Evolutionary conservation across 2,888 invertebrate species (phyloP).

Genomic region (Stramonita haemastoma): DNA sequence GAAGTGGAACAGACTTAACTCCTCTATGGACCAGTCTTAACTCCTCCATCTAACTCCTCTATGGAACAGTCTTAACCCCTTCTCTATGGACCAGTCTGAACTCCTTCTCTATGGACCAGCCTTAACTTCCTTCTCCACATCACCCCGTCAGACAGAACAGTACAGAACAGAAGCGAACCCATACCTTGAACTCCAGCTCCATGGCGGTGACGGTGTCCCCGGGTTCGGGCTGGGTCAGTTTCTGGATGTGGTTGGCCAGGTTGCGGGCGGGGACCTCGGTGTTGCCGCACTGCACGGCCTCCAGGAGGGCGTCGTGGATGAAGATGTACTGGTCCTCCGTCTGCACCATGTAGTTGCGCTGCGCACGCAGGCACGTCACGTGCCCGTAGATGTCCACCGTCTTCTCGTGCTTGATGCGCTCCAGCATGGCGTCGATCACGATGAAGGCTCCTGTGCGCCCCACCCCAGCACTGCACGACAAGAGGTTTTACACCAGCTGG

Average conservation of each 20-base stretch:
- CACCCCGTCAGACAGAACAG: too few species aligned
- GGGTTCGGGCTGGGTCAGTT: slow-evolving; percentile 87
- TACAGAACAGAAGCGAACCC: neutral
- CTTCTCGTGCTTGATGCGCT: slow-evolving; percentile 96
- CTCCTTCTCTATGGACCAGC: too few species aligned
- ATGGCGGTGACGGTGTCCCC: slow-evolving; percentile 76
- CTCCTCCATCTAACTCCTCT: too few species aligned
- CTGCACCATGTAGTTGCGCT: slow-evolving; percentile 98
- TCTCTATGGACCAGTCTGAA: too few species aligned
- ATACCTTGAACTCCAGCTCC: slow-evolving; percentile 77
- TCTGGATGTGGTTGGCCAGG: slow-evolving; percentile 95
- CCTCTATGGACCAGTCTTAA: too few species aligned
- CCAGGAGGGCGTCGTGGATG: slow-evolving; percentile 97
- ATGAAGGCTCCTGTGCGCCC: slow-evolving; percentile 98
- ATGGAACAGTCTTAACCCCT: too few species aligned
- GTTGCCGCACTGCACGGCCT: slow-evolving; percentile 96
- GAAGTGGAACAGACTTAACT: too few species aligned
- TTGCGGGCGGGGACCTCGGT: slow-evolving; percentile 97
- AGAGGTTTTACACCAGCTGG: too few species aligned
- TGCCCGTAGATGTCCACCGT: slow-evolving; percentile 99
- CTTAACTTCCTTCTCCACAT: too few species aligned
- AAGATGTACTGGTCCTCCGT: slow-evolving; percentile 99
- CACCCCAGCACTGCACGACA: slow-evolving; percentile 88
- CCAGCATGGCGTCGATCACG: slow-evolving; percentile 99
- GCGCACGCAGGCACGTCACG: slow-evolving; percentile 97